Conservation (phyloP, 2,113 vertebrate genomes). For the Lamprotornis superbus region DNA sequence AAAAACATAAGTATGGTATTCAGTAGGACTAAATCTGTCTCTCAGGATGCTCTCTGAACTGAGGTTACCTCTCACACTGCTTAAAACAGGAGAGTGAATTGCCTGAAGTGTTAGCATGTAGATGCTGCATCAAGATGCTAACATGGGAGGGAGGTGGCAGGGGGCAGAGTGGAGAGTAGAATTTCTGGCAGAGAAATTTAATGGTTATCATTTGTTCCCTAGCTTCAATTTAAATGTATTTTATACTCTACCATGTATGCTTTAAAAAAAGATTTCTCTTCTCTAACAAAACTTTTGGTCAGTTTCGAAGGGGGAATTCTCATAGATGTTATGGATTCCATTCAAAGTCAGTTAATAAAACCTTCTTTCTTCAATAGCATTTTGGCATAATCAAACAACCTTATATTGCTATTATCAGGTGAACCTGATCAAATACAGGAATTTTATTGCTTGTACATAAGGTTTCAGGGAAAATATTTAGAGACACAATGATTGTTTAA, state of each 20-base stretch:
- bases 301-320: neutral
- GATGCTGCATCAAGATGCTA: neutral
- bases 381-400: slow-evolving; percentile 26
- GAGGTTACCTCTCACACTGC: neutral
- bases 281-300: slow-evolving; percentile 4
- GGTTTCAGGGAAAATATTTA: slow-evolving; percentile 37
- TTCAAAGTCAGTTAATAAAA: slow-evolving; percentile 20
- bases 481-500: neutral
- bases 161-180: neutral
- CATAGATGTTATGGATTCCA: neutral
- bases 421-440: neutral
- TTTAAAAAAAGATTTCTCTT: neutral
- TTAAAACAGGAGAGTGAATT: neutral
- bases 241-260: neutral
- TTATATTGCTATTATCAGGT: slow-evolving; percentile 1
- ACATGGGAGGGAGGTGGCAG: neutral
- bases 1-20: neutral
- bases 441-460: slow-evolving; percentile 31
- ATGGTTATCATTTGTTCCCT: neutral
- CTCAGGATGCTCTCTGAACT: neutral
- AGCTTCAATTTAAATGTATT: neutral
- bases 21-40: neutral
- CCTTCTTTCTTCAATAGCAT: neutral
- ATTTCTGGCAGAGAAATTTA: neutral
- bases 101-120: neutral